Evolutionary conservation across 2,113 vertebrate genomes (phyloP), one percentile per base, ranked within the genome.

Genomic region (Marmota monax): DNA sequence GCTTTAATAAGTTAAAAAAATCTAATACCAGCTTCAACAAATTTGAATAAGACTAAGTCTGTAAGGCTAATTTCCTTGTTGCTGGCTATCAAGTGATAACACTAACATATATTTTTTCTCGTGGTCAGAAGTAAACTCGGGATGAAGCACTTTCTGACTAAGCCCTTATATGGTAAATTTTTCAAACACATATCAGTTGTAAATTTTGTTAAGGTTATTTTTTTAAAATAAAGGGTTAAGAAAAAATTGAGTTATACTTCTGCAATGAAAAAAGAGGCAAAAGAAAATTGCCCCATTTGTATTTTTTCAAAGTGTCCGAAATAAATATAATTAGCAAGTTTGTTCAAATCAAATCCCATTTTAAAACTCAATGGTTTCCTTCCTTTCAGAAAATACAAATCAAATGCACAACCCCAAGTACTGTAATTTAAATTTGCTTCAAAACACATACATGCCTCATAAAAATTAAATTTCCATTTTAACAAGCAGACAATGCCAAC

Each of bases 71-170:
- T 73, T 86, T 93, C 53, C 76, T 2, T 48, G 56, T 93, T 84
- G 7, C 12, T 76, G 58, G 94, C 73, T 96, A 32, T 84, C 58
- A 91, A 97, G 79, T 82, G 8, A 84, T 92, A 90, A 94, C 73
- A 96, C 11, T 73, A 48, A 88, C 88, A 56, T 4, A 3, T 65
- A 93, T 93, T 86, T 96, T 42, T 93, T 61, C 53, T 42, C 82
- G 85, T 96, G 76, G 93, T 97, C 94, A 88, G 45, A 69, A 90
- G 13, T 72, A 89, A 98, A 91, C 73, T 70, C 17, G 53, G 92
- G 67, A 97, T 84, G 45, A 96, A 94, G 79, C 83, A 92, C 95
- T 95, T 97, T 98, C 98, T 97, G 67, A 87, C 53, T 96, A 79
- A 95, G 88, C 82, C 96, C 95, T 96, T 89, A 96, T 83, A 96